Evolutionary conservation across 2,888 invertebrate genomes (phyloP).

Genomic region (Troides oblongomaculatus): DNA sequence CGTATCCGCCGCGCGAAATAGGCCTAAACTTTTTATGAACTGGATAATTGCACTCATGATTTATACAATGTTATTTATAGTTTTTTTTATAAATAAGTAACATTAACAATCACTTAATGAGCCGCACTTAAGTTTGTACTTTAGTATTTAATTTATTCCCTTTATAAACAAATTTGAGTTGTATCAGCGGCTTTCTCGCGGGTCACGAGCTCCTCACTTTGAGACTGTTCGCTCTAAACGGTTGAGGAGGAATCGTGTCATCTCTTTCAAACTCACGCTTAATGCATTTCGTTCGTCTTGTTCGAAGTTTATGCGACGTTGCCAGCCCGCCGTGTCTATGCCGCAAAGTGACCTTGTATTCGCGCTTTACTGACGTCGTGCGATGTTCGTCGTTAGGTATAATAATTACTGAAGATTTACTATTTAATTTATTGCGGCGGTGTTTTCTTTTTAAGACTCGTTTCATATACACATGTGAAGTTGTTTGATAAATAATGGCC

Average conservation of each 20-base stretch:
- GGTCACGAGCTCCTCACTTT: constrained; percentile 70
- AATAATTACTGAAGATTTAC: constrained; percentile 51
- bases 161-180: constrained; percentile 59
- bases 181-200: constrained; percentile 68
- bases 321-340: constrained; percentile 49
- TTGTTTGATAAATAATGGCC: not conserved
- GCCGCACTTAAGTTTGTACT: constrained; percentile 4
- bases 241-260: constrained; percentile 60
- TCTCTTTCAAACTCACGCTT: constrained; percentile 47
- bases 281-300: constrained; percentile 39
- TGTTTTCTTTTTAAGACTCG: constrained; percentile 35
- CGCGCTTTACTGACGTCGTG: constrained; percentile 53
- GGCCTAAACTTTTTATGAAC: constrained; percentile 23
- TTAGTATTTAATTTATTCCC: constrained; percentile 69
- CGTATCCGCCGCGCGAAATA: constrained; percentile 20
- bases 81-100: too few species aligned
- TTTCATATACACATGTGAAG: constrained; percentile 26
- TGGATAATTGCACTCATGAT: not conserved
- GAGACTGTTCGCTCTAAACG: constrained; percentile 74
- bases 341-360: constrained; percentile 67
- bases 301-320: constrained; percentile 57
- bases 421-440: constrained; percentile 41
- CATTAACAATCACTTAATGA: not conserved
- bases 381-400: constrained; percentile 52
- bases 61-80: too few species aligned